Percentiles rank a stretch among this genome's conserved stretches.
These are phyloP conservation scores for Escarpia spicata DNA, from an alignment of 2,888 invertebrate genomes.

Conservation along the genomic window DNA sequence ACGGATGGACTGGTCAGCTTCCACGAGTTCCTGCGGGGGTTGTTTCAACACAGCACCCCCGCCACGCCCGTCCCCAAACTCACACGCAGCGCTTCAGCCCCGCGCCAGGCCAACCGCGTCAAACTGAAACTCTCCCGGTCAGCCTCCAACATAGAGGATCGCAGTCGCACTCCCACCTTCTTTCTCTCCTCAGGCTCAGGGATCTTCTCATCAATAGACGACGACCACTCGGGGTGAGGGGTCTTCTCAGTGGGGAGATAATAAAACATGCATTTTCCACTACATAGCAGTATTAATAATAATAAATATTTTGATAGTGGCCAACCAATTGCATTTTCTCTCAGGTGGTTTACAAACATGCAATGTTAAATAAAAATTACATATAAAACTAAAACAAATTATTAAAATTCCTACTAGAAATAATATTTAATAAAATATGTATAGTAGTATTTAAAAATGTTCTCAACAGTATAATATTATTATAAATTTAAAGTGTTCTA, in stretches of 20 bases:
- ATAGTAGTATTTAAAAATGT: too few relatives aligned
- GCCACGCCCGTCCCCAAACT: slow-evolving; percentile 28
- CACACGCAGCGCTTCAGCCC: slow-evolving; percentile 24
- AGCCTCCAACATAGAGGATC: slow-evolving; percentile 26
- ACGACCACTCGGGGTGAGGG: slow-evolving; percentile 59
- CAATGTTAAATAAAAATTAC: too few relatives aligned
- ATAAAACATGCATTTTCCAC: too few relatives aligned
- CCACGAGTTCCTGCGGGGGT: slow-evolving; percentile 72
- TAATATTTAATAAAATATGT: too few relatives aligned
- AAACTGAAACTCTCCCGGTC: slow-evolving; percentile 31
- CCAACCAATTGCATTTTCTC: too few relatives aligned
- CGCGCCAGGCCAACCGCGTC: slow-evolving; percentile 25
- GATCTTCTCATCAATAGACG: slow-evolving; percentile 61
- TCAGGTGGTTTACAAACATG: too few relatives aligned
- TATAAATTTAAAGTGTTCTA: too few relatives aligned
- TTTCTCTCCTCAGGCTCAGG: slow-evolving; percentile 52
- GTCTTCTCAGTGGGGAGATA: neutral
- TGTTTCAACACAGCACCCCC: slow-evolving; percentile 68
- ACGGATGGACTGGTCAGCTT: slow-evolving; percentile 75
- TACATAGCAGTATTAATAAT: too few relatives aligned
- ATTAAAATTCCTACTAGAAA: too few relatives aligned
- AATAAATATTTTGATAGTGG: too few relatives aligned
- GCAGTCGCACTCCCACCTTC: slow-evolving; percentile 46
- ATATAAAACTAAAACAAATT: too few relatives aligned
- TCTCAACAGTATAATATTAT: too few relatives aligned